phyloP scores from a whole-genome alignment of 2,888 invertebrate species.

The Cephus pygmeus region DNA sequence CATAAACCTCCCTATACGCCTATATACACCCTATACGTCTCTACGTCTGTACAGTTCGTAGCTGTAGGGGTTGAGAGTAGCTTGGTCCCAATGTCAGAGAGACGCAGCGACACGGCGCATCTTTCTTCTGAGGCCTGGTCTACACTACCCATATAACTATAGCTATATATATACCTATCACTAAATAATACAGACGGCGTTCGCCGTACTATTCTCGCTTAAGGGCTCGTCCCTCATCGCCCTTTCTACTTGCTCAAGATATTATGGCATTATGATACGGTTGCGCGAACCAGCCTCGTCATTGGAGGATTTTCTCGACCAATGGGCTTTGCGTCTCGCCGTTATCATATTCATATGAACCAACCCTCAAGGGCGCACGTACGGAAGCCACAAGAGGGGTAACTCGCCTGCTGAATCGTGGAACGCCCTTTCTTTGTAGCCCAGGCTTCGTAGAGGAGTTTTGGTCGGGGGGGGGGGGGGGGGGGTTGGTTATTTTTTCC shows the following conservation, averaged over 20 bases:
- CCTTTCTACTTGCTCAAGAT: background rate
- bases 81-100: background rate
- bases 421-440: background rate
- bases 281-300: background rate
- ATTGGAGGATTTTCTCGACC: conserved; percentile 56
- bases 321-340: conserved; percentile 38
- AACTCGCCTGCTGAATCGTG: background rate
- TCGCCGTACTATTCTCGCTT: background rate
- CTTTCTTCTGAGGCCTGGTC: background rate
- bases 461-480: background rate
- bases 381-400: background rate
- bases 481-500: background rate
- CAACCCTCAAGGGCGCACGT: conserved; percentile 17
- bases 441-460: background rate
- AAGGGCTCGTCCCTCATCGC: background rate
- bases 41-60: background rate
- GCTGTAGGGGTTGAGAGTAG: background rate
- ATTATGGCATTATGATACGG: background rate
- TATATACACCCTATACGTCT: background rate
- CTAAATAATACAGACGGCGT: background rate
- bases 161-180: background rate
- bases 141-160: background rate
- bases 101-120: background rate
- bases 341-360: conserved; percentile 41
- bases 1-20: conserved; percentile 1